Evolutionary conservation across 2,797 vertebrate genomes (phyloP).

Genomic region (Botia almorhae): DNA sequence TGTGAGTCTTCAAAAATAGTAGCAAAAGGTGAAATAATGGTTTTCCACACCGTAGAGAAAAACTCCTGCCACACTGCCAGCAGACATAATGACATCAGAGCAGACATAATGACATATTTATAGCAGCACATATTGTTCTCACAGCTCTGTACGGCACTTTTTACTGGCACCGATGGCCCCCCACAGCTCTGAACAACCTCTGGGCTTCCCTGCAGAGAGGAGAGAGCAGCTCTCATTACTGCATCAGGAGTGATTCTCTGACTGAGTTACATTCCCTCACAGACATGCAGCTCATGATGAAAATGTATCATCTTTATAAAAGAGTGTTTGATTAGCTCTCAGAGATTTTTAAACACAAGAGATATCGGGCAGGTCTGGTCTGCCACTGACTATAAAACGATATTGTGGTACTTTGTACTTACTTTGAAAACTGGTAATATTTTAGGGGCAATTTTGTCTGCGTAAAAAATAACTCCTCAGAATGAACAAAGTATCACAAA

Average conservation of each 20-base stretch:
- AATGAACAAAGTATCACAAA: too few species aligned
- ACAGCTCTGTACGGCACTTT: constrained; percentile 23
- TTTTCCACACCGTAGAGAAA: constrained; percentile 11
- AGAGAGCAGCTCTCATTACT: constrained; percentile 6
- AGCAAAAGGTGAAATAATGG: constrained; percentile 6
- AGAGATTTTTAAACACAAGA: not conserved
- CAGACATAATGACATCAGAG: constrained; percentile 36
- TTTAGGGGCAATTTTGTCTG: not conserved
- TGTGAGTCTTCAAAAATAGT: not conserved
- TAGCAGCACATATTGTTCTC: constrained; percentile 23
- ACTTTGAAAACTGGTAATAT: too few species aligned
- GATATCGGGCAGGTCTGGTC: not conserved
- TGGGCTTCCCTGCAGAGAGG: not conserved
- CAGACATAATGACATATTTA: constrained; percentile 39
- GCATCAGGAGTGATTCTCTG: constrained; percentile 18
- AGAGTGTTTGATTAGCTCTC: too few species aligned
- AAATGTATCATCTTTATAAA: too few species aligned
- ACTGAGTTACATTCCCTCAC: constrained; percentile 9
- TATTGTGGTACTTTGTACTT: not conserved
- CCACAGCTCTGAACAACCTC: not conserved
- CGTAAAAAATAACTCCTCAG: too few species aligned
- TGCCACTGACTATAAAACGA: not conserved
- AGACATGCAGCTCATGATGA: not conserved
- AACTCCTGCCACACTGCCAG: constrained; percentile 30
- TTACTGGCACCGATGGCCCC: constrained; percentile 20